These are phyloP conservation scores for Neomonachus schauinslandi DNA, from an alignment of 2,113 vertebrate genomes.

Conservation along the genomic window DNA sequence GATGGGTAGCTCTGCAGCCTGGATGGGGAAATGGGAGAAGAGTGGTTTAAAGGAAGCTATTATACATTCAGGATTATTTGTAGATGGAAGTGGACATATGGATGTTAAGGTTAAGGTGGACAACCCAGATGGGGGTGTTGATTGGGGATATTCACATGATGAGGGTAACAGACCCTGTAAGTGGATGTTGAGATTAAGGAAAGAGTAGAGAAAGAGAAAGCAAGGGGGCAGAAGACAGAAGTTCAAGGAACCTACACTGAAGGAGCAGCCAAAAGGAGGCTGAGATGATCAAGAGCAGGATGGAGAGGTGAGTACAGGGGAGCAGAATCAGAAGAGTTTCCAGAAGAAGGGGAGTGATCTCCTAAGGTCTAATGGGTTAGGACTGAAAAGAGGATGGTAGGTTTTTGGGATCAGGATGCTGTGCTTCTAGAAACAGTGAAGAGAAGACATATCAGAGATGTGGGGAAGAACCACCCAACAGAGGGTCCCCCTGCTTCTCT, in stretches of 20 bases:
- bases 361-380: background rate
- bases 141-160: background rate
- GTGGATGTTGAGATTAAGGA: background rate
- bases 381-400: background rate
- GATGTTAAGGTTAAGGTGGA: background rate
- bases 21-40: background rate
- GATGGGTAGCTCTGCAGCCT: background rate
- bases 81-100: background rate
- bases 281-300: background rate
- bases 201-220: background rate
- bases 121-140: background rate
- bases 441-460: background rate
- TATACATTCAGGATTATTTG: background rate
- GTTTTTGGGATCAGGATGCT: background rate
- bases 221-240: background rate
- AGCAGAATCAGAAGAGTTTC: background rate
- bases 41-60: no score
- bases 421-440: background rate
- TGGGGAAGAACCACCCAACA: no score
- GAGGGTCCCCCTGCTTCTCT: background rate
- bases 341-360: background rate
- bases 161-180: background rate
- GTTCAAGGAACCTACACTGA: background rate
- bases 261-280: background rate
- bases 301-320: background rate